These are phyloP conservation scores for Zosterops lateralis DNA, from an alignment of 2,113 vertebrate species.

Conservation along the genomic window DNA sequence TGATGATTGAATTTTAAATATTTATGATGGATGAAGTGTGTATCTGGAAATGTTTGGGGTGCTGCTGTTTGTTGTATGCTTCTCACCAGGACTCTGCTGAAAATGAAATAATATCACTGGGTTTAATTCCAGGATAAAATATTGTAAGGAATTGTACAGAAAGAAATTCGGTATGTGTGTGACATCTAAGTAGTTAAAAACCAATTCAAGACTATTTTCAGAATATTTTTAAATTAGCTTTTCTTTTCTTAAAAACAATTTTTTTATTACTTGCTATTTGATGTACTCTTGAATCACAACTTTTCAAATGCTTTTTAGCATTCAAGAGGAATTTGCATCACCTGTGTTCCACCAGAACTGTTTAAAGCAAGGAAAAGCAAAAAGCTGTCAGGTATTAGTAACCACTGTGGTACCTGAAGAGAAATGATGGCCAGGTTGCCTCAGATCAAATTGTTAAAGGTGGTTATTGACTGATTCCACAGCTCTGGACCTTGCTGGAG, in stretches of 20 bases:
- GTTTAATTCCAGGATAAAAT: conserved; percentile 19
- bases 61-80: neutral
- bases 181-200: neutral
- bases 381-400: neutral
- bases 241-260: neutral
- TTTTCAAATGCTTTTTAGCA: neutral
- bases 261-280: neutral
- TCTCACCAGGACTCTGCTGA: conserved; percentile 12
- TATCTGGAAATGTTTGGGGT: neutral
- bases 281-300: neutral
- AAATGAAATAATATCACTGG: neutral
- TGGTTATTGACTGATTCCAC: neutral
- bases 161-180: neutral
- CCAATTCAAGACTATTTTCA: neutral
- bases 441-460: neutral
- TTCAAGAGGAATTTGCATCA: neutral
- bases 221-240: neutral
- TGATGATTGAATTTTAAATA: conserved; percentile 68
- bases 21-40: conserved; percentile 43
- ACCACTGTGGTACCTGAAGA: accelerated
- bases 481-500: neutral
- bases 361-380: neutral
- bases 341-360: neutral
- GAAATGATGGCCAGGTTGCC: neutral
- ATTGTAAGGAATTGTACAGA: neutral